Percentiles rank a stretch among this genome's conserved stretches.
phyloP scores from a whole-genome alignment of 2,113 vertebrate species.

The Rhinolophus ferrumequinum region DNA sequence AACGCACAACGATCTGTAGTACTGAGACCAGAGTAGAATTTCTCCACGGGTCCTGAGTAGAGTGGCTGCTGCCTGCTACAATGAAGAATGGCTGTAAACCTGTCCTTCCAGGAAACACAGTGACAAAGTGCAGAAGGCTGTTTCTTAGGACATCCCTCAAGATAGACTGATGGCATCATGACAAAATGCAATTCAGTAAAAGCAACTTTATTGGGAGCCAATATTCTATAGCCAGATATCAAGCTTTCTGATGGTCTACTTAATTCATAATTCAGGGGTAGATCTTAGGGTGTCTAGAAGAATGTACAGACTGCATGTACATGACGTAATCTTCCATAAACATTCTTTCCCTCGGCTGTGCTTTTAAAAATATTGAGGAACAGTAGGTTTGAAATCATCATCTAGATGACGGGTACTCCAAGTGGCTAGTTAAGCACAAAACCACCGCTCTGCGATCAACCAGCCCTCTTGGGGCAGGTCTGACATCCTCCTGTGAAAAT shows the following conservation, averaged over 20 bases:
- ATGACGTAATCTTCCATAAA: conserved; percentile 45
- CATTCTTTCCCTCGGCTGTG: conserved; percentile 8
- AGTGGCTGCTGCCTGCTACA: not conserved
- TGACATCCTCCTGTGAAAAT: not conserved
- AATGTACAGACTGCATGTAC: not conserved
- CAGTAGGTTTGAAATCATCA: not conserved
- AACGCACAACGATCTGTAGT: not conserved
- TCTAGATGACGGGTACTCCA: not conserved
- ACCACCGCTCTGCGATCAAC: not conserved
- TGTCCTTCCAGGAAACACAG: conserved; percentile 18
- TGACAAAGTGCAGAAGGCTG: not conserved
- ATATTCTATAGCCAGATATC: not conserved
- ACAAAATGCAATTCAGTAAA: conserved; percentile 45
- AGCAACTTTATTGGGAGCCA: conserved; percentile 44
- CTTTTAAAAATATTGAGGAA: conserved; percentile 25
- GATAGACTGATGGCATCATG: not conserved
- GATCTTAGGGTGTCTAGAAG: not conserved
- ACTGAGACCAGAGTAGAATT: not conserved
- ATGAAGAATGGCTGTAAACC: conserved; percentile 12
- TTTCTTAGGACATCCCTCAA: not conserved
- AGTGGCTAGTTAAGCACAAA: not conserved
- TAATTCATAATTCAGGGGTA: conserved; percentile 40
- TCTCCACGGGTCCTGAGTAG: not conserved
- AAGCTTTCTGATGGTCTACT: not conserved
- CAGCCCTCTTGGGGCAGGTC: not conserved